These are phyloP conservation scores for Eristalis tenax DNA, from an alignment of 2,888 invertebrate species.

Conservation along the genomic window DNA sequence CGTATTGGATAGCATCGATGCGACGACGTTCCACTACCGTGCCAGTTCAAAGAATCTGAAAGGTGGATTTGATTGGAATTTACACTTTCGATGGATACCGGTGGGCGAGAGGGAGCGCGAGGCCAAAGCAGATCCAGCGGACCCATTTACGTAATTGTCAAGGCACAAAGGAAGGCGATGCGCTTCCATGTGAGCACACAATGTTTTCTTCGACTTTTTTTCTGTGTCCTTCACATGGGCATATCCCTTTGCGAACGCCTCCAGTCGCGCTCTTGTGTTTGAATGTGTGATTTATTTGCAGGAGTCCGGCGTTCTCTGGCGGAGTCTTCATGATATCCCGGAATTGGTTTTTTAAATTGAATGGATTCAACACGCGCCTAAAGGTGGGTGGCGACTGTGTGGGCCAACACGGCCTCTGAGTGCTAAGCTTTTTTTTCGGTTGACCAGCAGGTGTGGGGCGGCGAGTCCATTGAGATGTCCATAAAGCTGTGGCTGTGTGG, in stretches of 20 bases:
- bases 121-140: constrained; percentile 52
- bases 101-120: constrained; percentile 57
- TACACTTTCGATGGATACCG: constrained; percentile 82
- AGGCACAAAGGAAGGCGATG: constrained; percentile 28
- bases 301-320: constrained; percentile 79
- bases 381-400: constrained; percentile 74
- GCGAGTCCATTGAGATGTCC: constrained; percentile 81
- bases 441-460: constrained; percentile 79
- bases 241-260: constrained; percentile 3
- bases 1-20: constrained; percentile 81
- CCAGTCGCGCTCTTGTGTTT: constrained; percentile 29
- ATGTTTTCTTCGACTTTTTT: background rate
- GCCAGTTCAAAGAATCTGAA: constrained; percentile 78
- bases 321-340: constrained; percentile 80
- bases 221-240: background rate
- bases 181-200: constrained; percentile 32
- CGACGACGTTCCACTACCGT: constrained; percentile 79
- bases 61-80: constrained; percentile 82
- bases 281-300: constrained; percentile 71
- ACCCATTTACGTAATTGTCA: constrained; percentile 73
- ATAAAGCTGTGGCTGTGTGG: constrained; percentile 81
- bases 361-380: constrained; percentile 79
- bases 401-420: background rate
- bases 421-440: background rate
- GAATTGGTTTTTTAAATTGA: constrained; percentile 79